Evolutionary conservation across 2,888 invertebrate genomes (phyloP), one percentile per base, ranked within the genome.

Genomic region (Catocala sponsa): DNA sequence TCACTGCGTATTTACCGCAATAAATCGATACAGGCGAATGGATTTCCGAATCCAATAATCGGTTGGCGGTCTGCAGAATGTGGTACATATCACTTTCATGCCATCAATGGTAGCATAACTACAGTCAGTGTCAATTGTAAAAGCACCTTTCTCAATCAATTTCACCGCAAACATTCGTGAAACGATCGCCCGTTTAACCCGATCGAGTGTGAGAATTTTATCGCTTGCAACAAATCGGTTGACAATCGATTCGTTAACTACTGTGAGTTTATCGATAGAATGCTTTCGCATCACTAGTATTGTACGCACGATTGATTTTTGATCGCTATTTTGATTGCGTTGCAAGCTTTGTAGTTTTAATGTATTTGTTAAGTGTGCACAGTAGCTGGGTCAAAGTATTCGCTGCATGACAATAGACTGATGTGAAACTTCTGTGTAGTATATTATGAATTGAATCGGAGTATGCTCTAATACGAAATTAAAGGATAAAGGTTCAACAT

Each of bases 231-330:
- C 80, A 64, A 78, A 70, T 76, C 76, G 73, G 65, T 76, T 72
- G 68, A 78, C 82, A 83, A 81, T 83, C 84, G 80, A 83, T 83
- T 84, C 76, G 78, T 81, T 82, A 83, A 84, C 84, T 84, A 80
- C 81, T 71, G 84, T 78, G 9, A 72, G 68, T 59, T 79, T 84
- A 83, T 86, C 85, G 82, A 81, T 82, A 72, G 64, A 68, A 75
- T 72, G 73, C 65, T 72, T 75, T 81, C 79, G 72, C 83, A 81
- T 83, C 84, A 82, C 83, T 79, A 70, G 76, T 70, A 72, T 67
- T 74, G 71, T 74, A 69, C 74, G 78, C 78, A 79, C 75, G 76
- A 77, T 63, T 70, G 65, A 51, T 67, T 69, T 78, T 55, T 63
- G 72, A 78, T 77, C 63, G 64, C 72, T 71, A 70, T 78, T 65